A percentile compares a stretch with the other conserved stretches of the same genome.
Evolutionary conservation across 2,888 invertebrate species (phyloP).

Genomic region (Ophion obscuratus): DNA sequence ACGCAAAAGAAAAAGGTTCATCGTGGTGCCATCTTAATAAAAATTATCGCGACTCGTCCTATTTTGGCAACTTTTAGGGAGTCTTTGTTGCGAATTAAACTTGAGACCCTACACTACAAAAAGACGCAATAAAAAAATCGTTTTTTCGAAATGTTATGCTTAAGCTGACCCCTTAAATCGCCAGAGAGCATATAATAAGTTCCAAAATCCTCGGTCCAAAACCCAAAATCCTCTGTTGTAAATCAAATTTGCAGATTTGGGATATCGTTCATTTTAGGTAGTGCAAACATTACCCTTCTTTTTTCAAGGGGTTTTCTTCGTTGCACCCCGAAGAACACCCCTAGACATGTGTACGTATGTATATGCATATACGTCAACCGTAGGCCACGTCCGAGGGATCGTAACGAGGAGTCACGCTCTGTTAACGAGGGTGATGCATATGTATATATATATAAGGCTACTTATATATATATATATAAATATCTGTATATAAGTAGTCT

Average conservation of each 20-base stretch:
- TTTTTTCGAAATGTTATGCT: too few relatives aligned
- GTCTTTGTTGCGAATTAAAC: too few relatives aligned
- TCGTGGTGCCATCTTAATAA: too few relatives aligned
- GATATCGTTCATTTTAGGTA: neutral
- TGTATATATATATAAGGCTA: neutral
- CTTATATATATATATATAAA: neutral
- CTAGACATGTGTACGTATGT: conserved; percentile 15
- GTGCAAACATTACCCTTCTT: neutral
- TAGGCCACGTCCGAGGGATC: conserved; percentile 58
- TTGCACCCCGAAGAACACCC: conserved; percentile 2
- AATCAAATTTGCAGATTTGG: neutral
- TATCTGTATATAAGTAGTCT: neutral
- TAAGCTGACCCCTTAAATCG: too few relatives aligned
- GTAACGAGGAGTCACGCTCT: conserved; percentile 79
- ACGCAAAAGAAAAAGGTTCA: too few relatives aligned
- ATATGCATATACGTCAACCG: conserved; percentile 48
- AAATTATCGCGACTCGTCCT: too few relatives aligned
- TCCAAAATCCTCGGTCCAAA: neutral
- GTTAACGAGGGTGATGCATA: conserved; percentile 74
- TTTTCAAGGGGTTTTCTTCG: conserved; percentile 23
- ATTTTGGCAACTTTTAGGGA: too few relatives aligned
- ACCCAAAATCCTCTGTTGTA: neutral
- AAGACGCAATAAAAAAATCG: too few relatives aligned
- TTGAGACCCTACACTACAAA: too few relatives aligned
- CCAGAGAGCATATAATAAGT: neutral